Conservation (phyloP, 1,140 invertebrate species). For the Gonatopus flavifemur region DNA sequence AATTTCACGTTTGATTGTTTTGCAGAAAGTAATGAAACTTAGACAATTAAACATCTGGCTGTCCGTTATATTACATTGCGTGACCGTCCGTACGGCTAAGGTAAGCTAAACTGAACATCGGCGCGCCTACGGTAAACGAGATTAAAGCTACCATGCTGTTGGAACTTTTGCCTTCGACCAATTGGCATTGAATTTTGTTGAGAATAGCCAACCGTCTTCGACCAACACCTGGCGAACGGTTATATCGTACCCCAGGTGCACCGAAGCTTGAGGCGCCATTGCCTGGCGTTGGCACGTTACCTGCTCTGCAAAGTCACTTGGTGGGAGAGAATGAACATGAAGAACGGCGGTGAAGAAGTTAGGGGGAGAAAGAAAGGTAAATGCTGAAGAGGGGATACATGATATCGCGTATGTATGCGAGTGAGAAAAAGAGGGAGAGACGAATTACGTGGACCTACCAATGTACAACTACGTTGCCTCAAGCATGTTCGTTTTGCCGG, state of each 20-base stretch:
- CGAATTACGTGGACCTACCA: too few species aligned
- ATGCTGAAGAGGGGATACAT: too few species aligned
- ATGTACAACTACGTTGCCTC: too few species aligned
- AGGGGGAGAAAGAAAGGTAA: conserved; percentile 1
- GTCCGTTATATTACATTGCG: too few species aligned
- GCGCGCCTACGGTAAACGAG: conserved; percentile 51
- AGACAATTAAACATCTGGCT: too few species aligned
- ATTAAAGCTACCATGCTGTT: conserved; percentile 44
- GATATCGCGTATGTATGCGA: too few species aligned
- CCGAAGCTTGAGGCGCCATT: conserved; percentile 42
- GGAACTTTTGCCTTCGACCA: conserved; percentile 32
- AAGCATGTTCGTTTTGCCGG: too few species aligned
- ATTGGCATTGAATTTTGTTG: conserved; percentile 21
- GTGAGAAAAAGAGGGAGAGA: too few species aligned
- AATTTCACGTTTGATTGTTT: too few species aligned
- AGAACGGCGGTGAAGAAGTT: too few species aligned
- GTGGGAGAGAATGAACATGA: not conserved
- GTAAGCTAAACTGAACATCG: conserved; percentile 52
- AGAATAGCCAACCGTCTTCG: conserved; percentile 33
- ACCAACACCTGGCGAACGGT: conserved; percentile 38
- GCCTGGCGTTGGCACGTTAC: conserved; percentile 43
- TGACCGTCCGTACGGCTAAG: conserved; percentile 45
- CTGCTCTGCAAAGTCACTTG: too few species aligned
- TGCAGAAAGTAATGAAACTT: too few species aligned
- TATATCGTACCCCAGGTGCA: conserved; percentile 41